A percentile compares a stretch with the other conserved stretches of the same genome.
Evolutionary conservation across 92 coral and sea anemone species (phyloP).

Genomic region (Phenganax marumi): DNA sequence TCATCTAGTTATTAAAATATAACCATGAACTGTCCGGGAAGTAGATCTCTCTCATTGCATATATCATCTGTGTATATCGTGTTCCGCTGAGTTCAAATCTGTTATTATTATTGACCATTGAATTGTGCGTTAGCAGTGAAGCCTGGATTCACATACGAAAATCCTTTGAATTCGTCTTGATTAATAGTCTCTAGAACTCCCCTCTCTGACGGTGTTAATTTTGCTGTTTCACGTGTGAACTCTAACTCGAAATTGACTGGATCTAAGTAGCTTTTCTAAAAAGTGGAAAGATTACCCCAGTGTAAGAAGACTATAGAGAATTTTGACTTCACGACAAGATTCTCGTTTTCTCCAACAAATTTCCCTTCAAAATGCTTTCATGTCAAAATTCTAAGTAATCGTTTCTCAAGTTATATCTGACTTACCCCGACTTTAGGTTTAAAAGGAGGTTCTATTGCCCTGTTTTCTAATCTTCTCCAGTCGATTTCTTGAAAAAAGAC

Average conservation of each 20-base stretch:
- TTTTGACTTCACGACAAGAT: too few species aligned
- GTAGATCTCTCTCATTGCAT: too few species aligned
- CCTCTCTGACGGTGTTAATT: slow-evolving; percentile 83
- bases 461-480: slow-evolving; percentile 79
- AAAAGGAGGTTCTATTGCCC: slow-evolving; percentile 77
- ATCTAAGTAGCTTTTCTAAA: slow-evolving; percentile 88
- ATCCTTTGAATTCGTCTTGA: slow-evolving; percentile 92
- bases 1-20: too few species aligned
- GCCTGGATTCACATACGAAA: slow-evolving; percentile 81
- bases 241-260: slow-evolving; percentile 94
- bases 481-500: slow-evolving; percentile 82
- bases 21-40: too few species aligned
- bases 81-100: too few species aligned
- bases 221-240: slow-evolving; percentile 86
- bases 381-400: background rate
- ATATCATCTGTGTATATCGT: too few species aligned
- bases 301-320: background rate
- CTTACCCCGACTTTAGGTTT: slow-evolving; percentile 91
- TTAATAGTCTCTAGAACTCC: slow-evolving; percentile 74
- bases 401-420: background rate
- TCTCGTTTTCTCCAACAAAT: too few species aligned
- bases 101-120: background rate
- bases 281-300: slow-evolving; percentile 7
- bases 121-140: slow-evolving; percentile 57
- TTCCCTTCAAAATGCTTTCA: background rate